Evolutionary conservation across 2,113 vertebrate species (phyloP), one percentile per base, ranked within the genome.

Genomic region (Salvelinus namaycush): DNA sequence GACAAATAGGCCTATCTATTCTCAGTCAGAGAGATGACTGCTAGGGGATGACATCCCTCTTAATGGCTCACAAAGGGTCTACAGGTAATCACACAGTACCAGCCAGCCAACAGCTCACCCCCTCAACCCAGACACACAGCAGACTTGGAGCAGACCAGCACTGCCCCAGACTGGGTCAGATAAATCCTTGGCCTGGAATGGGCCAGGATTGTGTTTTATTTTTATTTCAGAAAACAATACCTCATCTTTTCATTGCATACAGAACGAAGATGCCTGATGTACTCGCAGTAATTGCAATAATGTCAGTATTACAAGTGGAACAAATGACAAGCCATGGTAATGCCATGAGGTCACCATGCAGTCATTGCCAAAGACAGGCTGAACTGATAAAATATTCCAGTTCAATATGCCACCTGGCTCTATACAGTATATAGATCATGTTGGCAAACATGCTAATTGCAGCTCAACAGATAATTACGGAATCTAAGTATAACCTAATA

Each of bases 341-440:
- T 68, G 72, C 49, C 68, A 44, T 89, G 88, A 88, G 73, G 66
- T 88, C 84, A 88, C 82, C 24, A n/a, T 70, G 68, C 39, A 24
- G 34, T 70, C 68, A 48, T 24, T 20, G 39, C 39, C 39, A 48
- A 27, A 48, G 34, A 70, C 67, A 68, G 16, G 24, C 18, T 68
- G 31, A 44, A 34, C 14, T 39, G 67, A 68, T 68, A 39, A 68
- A 68, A 5, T 26, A 29, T 14, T 34, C 2, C n/a, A 20, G 16
- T 16, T 14, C 27, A 14, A 68, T 34, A 20, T 68, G 27, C 27
- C 66, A 34, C 31, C 66, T 68, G 27, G 66, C 29, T 20, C 3
- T 5, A 67, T 44, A 44, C 39, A 44, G 51, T 34, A 68, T 34
- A 18, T 68, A 31, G 27, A 20, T 16, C 14, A 54, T n/a, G 14